Percentiles rank a stretch among this genome's conserved stretches.
Evolutionary conservation across 2,888 invertebrate species (phyloP).

Genomic region (Phengaris arion): DNA sequence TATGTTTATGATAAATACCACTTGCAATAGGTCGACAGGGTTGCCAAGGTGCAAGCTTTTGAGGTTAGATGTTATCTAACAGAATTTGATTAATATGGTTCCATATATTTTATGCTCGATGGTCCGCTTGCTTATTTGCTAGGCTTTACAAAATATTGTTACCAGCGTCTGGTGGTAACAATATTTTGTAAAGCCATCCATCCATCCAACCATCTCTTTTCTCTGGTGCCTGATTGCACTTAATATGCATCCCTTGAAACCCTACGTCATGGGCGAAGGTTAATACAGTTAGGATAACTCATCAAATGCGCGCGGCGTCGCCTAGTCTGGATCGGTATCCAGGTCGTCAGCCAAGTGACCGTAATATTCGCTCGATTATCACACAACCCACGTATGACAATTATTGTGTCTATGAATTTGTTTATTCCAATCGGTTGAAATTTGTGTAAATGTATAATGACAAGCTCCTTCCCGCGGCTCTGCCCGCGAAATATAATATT

Average conservation of each 20-base stretch:
- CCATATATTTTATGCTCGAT: background rate
- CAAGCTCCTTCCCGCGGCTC: no score
- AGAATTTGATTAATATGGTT: background rate
- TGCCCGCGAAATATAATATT: no score
- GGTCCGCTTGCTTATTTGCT: no score
- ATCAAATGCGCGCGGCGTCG: slow-evolving; percentile 51
- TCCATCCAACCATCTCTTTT: no score
- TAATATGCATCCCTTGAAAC: background rate
- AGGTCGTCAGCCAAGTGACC: slow-evolving; percentile 60
- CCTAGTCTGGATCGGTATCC: slow-evolving; percentile 57
- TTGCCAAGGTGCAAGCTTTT: background rate
- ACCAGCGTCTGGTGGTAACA: background rate
- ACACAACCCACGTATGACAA: slow-evolving; percentile 39
- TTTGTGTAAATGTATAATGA: background rate
- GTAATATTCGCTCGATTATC: slow-evolving; percentile 44
- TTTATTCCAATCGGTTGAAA: background rate
- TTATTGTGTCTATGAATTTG: slow-evolving; percentile 29
- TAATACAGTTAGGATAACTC: slow-evolving; percentile 35
- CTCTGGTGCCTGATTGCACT: background rate
- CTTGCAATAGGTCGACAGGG: background rate
- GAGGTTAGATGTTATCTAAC: slow-evolving; percentile 10
- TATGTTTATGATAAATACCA: background rate
- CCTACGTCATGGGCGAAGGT: background rate
- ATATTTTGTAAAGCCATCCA: no score
- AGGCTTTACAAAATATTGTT: background rate